Evolutionary conservation across 2,797 vertebrate genomes (phyloP).

Genomic region (Columba guinea): DNA sequence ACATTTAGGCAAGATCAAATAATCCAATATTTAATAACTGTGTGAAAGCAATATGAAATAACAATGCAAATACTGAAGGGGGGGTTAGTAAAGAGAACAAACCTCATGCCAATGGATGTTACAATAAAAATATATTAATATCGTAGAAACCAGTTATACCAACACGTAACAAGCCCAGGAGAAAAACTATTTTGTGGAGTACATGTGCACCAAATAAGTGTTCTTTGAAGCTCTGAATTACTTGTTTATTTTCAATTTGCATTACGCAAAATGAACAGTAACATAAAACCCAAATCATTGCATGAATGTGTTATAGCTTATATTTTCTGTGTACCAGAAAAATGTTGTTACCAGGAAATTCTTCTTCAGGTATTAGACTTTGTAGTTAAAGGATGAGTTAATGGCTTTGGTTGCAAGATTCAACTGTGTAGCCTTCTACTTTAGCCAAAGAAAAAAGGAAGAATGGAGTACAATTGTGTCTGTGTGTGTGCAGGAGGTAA

Average conservation of each 20-base stretch:
- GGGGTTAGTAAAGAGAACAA: neutral
- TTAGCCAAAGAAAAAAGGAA: neutral
- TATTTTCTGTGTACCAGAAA: neutral
- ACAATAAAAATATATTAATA: neutral
- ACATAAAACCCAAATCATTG: neutral
- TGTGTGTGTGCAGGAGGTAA: neutral
- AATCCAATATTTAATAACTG: neutral
- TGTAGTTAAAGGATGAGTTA: neutral
- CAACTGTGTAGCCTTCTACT: neutral
- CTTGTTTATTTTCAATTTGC: neutral
- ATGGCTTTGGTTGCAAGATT: neutral
- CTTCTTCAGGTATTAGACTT: neutral
- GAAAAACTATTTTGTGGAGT: neutral
- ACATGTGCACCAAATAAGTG: neutral
- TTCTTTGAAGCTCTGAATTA: neutral
- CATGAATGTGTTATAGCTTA: neutral
- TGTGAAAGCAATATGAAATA: neutral
- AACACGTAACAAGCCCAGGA: neutral
- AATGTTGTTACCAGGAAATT: neutral
- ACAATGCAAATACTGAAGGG: neutral
- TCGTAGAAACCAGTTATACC: neutral
- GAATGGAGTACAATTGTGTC: neutral
- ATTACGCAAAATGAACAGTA: neutral
- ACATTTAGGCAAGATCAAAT: neutral
- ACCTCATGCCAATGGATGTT: neutral